These are phyloP conservation scores for Brachypteracias leptosomus DNA, from an alignment of 2,113 vertebrate species.

Conservation along the genomic window DNA sequence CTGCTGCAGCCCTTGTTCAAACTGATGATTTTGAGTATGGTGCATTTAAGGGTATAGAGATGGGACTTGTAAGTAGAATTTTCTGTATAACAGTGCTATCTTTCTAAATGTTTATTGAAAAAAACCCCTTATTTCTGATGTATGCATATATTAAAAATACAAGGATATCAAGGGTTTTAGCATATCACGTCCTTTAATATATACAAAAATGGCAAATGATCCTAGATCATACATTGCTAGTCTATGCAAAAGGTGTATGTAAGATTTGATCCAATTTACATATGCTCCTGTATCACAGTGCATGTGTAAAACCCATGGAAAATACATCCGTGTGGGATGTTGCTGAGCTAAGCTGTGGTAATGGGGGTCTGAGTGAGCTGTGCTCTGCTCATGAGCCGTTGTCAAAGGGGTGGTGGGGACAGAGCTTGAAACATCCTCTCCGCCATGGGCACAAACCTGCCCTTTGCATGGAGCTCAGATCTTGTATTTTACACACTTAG, in stretches of 20 bases:
- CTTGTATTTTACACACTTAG: no score
- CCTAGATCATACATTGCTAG: no score
- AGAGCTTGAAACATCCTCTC: no score
- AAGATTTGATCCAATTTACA: not conserved
- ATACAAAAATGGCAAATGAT: not conserved
- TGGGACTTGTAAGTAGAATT: not conserved
- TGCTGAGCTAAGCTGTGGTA: not conserved
- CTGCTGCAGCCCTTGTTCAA: not conserved
- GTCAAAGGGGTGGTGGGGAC: no score
- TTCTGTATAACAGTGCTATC: not conserved
- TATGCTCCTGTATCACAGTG: not conserved
- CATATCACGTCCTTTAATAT: not conserved
- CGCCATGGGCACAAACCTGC: no score
- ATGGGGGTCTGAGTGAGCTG: accelerated
- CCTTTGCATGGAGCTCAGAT: no score
- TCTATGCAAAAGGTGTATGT: not conserved
- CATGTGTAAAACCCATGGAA: not conserved
- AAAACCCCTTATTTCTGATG: not conserved
- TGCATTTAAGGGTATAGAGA: not conserved
- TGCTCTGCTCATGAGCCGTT: no score
- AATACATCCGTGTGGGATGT: not conserved
- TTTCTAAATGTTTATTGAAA: not conserved
- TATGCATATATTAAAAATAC: not conserved
- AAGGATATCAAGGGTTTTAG: not conserved
- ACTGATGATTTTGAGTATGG: not conserved